Evolutionary conservation across 2,888 invertebrate species (phyloP).

Genomic region (Bursaphelenchus okinawaensis): DNA sequence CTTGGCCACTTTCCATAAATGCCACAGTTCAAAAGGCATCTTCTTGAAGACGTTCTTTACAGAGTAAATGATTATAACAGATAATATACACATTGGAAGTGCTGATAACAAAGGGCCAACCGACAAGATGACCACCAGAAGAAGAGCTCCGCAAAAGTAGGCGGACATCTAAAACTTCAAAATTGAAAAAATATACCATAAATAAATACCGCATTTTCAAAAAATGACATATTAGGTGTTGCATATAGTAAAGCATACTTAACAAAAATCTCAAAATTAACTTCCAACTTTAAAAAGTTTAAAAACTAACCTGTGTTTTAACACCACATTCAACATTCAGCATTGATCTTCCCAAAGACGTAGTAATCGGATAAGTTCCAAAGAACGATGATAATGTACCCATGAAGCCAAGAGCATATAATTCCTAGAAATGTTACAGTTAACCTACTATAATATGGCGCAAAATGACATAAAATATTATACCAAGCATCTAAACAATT

Average conservation of each 20-base stretch:
- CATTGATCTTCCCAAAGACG: conserved; percentile 62
- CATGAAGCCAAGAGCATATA: conserved; percentile 60
- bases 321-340: conserved; percentile 82
- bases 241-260: background rate
- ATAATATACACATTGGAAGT: conserved; percentile 75
- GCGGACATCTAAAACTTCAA: conserved; percentile 64
- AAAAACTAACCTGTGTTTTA: conserved; percentile 67
- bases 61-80: conserved; percentile 75
- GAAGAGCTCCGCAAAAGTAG: conserved; percentile 70
- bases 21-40: conserved; percentile 52
- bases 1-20: conserved; percentile 49
- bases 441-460: too few species aligned
- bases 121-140: conserved; percentile 75
- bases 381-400: conserved; percentile 68
- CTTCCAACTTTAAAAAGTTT: background rate
- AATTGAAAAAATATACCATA: background rate
- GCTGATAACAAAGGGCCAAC: conserved; percentile 75
- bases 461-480: too few species aligned
- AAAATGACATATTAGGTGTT: background rate
- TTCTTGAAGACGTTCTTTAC: conserved; percentile 62
- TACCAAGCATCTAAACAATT: conserved; percentile 1
- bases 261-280: background rate
- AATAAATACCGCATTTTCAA: background rate
- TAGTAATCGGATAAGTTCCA: conserved; percentile 60
- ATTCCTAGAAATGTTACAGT: conserved; percentile 36